phyloP scores from a whole-genome alignment of 1,140 invertebrate species.

The Heterodera carotae region DNA sequence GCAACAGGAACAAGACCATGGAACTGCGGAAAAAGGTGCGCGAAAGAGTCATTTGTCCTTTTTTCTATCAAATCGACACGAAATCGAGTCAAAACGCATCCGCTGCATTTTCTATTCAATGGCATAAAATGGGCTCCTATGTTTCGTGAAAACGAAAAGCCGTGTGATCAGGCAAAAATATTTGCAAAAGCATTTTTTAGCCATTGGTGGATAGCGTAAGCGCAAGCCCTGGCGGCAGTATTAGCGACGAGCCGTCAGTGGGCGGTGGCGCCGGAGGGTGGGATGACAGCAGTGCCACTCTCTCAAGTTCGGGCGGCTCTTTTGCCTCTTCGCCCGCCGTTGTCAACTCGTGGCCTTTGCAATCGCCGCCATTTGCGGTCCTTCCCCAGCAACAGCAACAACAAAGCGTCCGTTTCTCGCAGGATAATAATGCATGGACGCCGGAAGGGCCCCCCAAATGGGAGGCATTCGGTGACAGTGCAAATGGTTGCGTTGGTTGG shows the following conservation, averaged over 20 bases:
- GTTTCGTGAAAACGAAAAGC: not conserved
- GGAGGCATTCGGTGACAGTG: not conserved
- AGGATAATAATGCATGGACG: not conserved
- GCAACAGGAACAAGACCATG: not conserved
- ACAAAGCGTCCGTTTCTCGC: not conserved
- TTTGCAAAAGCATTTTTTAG: constrained; percentile 1
- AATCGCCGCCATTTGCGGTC: not conserved
- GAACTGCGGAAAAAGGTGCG: constrained; percentile 11
- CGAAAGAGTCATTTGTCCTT: not conserved
- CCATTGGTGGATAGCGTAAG: not conserved
- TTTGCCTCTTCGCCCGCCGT: constrained; percentile 22
- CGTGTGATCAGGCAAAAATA: too few species aligned
- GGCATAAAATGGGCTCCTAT: too few species aligned
- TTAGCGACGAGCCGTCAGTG: constrained; percentile 3
- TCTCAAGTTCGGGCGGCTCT: not conserved
- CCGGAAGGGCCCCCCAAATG: constrained; percentile 1
- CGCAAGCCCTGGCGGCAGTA: constrained; percentile 2
- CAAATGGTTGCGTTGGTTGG: not conserved
- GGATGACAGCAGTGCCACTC: constrained; percentile 1
- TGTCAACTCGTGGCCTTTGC: not conserved
- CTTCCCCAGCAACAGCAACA: not conserved
- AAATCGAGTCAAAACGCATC: too few species aligned
- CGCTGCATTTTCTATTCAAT: too few species aligned
- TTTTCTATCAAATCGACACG: too few species aligned
- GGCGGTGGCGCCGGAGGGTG: not conserved